Conservation (phyloP, 2,797 vertebrate species). For the Falco concolor region DNA sequence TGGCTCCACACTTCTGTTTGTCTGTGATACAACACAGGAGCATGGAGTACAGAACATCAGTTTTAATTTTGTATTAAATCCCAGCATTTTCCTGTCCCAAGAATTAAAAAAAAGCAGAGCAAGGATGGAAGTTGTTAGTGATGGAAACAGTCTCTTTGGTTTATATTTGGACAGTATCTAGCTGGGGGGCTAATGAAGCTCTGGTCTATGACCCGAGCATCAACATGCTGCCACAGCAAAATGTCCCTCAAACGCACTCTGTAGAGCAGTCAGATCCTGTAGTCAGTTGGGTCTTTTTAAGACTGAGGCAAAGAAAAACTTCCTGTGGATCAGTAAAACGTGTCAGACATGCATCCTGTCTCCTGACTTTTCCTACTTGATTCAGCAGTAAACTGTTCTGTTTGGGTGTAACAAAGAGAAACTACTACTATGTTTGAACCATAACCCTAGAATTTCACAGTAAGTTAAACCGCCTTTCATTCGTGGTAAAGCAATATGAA, state of each 20-base stretch:
- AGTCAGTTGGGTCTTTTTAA: background rate
- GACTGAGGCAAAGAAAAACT: background rate
- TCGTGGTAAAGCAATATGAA: background rate
- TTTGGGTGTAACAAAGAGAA: background rate
- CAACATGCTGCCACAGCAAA: slow-evolving; percentile 30
- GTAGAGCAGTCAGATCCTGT: background rate
- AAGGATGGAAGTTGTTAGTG: background rate
- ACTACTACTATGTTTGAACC: background rate
- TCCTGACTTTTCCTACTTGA: background rate
- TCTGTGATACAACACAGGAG: background rate
- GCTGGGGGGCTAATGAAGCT: background rate
- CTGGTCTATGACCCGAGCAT: background rate
- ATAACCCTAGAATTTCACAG: background rate
- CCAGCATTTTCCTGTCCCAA: background rate
- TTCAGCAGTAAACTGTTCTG: background rate
- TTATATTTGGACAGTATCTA: slow-evolving; percentile 5
- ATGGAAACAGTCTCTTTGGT: background rate
- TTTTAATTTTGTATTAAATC: slow-evolving; percentile 5
- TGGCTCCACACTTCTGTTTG: background rate
- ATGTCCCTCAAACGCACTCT: slow-evolving; percentile 8
- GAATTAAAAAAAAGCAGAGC: background rate
- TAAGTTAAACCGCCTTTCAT: background rate
- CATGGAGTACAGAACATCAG: background rate
- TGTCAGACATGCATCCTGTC: background rate
- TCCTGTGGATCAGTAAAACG: background rate